Percentiles rank a stretch among this genome's conserved stretches.
Conservation (phyloP, 2,888 invertebrate species). For the Stenichneumon culpator region DNA sequence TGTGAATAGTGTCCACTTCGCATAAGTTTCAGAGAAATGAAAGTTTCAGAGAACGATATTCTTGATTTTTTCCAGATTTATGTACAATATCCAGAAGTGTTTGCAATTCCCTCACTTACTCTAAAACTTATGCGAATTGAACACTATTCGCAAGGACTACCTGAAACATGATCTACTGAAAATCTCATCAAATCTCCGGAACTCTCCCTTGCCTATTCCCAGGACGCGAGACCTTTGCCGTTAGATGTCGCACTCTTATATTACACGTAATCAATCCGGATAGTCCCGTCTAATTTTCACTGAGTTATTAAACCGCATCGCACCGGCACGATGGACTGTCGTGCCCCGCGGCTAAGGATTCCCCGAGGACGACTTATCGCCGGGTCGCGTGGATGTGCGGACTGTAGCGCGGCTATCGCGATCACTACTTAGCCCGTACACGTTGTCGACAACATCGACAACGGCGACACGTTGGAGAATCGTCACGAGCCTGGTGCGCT, state of each 20-base stretch:
- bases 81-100: too few relatives aligned
- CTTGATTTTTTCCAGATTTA: too few relatives aligned
- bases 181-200: not conserved
- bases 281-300: not conserved
- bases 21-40: too few relatives aligned
- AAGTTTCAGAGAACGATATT: too few relatives aligned
- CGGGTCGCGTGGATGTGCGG: not conserved
- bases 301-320: slow-evolving; percentile 25
- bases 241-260: slow-evolving; percentile 14
- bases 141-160: too few relatives aligned
- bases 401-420: not conserved
- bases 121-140: too few relatives aligned
- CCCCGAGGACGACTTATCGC: slow-evolving; percentile 48
- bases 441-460: not conserved
- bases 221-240: not conserved
- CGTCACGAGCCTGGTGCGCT: not conserved
- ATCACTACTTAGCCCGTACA: not conserved
- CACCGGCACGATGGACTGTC: not conserved
- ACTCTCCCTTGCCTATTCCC: slow-evolving; percentile 10
- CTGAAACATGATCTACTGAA: not conserved
- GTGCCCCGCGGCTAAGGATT: slow-evolving; percentile 19
- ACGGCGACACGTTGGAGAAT: not conserved
- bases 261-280: slow-evolving; percentile 28
- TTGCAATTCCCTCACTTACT: too few relatives aligned
- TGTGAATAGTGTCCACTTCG: too few relatives aligned